Evolutionary conservation across 2,797 vertebrate genomes (phyloP).

Genomic region (Lindbergichthys nudifrons): DNA sequence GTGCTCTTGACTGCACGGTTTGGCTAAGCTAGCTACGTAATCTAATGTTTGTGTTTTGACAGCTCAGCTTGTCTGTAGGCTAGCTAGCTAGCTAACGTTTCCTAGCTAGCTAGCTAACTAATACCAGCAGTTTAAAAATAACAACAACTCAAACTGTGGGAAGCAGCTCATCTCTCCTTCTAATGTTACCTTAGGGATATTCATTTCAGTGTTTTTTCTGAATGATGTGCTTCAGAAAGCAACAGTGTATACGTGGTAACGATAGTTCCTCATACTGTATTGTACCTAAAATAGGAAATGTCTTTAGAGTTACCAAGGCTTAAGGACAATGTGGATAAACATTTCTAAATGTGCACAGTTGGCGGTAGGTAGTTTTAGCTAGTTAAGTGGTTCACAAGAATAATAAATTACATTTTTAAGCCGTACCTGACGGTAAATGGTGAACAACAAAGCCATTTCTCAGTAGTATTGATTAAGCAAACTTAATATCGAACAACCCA

Average conservation of each 20-base stretch:
- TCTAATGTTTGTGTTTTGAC: slow-evolving; percentile 62
- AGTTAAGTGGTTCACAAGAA: background rate
- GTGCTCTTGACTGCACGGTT: slow-evolving; percentile 4
- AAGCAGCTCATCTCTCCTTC: background rate
- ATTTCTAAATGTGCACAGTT: background rate
- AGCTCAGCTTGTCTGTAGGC: slow-evolving; percentile 54
- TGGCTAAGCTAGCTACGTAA: slow-evolving; percentile 12
- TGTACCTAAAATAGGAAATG: background rate
- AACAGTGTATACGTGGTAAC: background rate
- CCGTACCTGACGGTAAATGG: background rate
- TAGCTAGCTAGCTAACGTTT: slow-evolving; percentile 27
- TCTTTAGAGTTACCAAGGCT: background rate
- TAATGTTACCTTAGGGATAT: background rate
- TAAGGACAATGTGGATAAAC: background rate
- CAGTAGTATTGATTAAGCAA: background rate
- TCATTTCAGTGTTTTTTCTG: background rate
- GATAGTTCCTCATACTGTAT: background rate
- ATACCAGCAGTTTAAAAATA: slow-evolving; percentile 2
- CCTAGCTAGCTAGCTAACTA: slow-evolving; percentile 36
- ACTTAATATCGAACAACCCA: background rate
- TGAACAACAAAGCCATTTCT: background rate
- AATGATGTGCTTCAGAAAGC: background rate
- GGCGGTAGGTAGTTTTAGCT: background rate
- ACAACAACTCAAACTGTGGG: slow-evolving; percentile 19
- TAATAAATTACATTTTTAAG: too few relatives aligned